Evolutionary conservation across 2,888 invertebrate genomes (phyloP).

Genomic region (Eurytoma californica): DNA sequence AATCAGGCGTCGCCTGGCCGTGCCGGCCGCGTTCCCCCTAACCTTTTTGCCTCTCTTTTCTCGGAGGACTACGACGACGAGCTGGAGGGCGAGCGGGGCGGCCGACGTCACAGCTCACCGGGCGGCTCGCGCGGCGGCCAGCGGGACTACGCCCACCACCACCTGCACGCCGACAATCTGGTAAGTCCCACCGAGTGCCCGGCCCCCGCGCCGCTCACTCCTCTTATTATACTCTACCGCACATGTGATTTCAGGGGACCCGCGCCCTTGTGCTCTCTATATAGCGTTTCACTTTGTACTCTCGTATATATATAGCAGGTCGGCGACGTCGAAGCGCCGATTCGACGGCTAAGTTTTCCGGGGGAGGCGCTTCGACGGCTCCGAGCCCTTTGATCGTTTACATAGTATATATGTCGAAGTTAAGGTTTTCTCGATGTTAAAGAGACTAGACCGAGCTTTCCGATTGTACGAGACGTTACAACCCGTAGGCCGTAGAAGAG

Average conservation of each 20-base stretch:
- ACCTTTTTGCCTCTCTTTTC: background rate
- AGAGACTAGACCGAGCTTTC: constrained; percentile 27
- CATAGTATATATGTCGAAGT: constrained; percentile 12
- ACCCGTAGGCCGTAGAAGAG: constrained; percentile 46
- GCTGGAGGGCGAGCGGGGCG: constrained; percentile 79
- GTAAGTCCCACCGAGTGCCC: constrained; percentile 67
- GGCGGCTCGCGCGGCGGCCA: constrained; percentile 81
- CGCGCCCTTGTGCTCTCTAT: background rate
- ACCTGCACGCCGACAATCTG: constrained; percentile 73
- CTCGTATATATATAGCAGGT: constrained; percentile 11
- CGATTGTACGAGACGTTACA: constrained; percentile 32
- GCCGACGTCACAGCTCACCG: constrained; percentile 83
- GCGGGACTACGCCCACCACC: constrained; percentile 72
- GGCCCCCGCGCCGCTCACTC: background rate
- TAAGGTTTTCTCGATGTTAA: constrained; percentile 38
- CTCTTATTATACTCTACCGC: constrained; percentile 24
- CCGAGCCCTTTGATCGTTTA: background rate
- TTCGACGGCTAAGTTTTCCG: background rate
- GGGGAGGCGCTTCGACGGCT: constrained; percentile 1
- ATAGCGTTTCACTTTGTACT: constrained; percentile 12
- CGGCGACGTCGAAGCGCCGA: background rate
- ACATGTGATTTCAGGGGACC: constrained; percentile 26
- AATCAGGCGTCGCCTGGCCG: background rate
- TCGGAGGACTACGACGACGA: constrained; percentile 85
- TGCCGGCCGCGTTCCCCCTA: too few species aligned